Evolutionary conservation across 2,113 vertebrate genomes (phyloP), one percentile per base, ranked within the genome.

Genomic region (Picathartes gymnocephalus): DNA sequence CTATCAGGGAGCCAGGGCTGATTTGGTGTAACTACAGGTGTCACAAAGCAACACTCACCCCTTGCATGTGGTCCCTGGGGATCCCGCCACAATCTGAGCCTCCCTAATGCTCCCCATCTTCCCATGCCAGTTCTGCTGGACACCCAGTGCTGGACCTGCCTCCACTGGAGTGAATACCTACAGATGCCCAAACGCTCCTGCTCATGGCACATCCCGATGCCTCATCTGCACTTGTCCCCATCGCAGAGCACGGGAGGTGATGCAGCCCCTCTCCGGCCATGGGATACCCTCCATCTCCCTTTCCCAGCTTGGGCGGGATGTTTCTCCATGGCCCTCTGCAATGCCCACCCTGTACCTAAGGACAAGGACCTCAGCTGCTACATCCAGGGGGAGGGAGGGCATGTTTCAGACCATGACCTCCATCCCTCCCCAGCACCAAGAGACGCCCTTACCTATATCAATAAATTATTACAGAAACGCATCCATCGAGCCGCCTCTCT

Each of bases 41-140:
- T 45, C 28, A 42, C 8, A 27, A 68, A 82, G 8, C 42, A 64
- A 4, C 1, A 1, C 37, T 40, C 13, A 5, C 17, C 48, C 70
- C 45, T 54, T 35, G 35, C 35, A n/a, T 14, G 11, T 20, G 40
- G 11, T 28, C 33, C 37, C 31, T n/a, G 15, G 13, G 10, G 15
- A 47, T 47, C 44, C 6, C 0, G 0, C 28, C 9, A 8, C 15
- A 9, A 16, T 28, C 31, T 0, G 0, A 19, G 53, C 71, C 56
- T 76, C 7, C 7, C 66, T 80, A 61, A 68, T 4, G 2, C 30
- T 47, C 33, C 42, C 42, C 37, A 54, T 50, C 37, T 79, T 37
- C 28, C 50, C 13, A 3, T 20, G 27, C 27, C 15, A 31, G 48
- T 51, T 64, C 45, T 48, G 17, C 53, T 42, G 21, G 14, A 21